phyloP scores from a whole-genome alignment of 2,888 invertebrate species.

The Melinaea marsaeus region DNA sequence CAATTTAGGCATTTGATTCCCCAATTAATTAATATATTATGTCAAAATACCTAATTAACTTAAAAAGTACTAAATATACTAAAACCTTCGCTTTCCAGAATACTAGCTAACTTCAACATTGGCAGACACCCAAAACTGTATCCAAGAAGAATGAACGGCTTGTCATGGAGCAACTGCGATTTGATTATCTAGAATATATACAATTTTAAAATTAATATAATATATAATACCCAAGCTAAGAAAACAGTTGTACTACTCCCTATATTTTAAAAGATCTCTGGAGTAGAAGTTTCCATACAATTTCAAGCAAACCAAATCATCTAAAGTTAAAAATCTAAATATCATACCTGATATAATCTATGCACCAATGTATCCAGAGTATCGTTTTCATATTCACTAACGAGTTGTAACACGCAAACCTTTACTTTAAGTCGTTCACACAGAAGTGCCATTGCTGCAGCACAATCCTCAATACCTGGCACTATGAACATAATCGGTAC shows the following conservation, averaged over 20 bases:
- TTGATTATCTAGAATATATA: conserved; percentile 76
- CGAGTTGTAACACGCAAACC: conserved; percentile 76
- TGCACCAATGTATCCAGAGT: conserved; percentile 72
- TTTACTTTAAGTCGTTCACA: conserved; percentile 71
- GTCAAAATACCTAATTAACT: no score
- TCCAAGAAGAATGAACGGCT: conserved; percentile 86
- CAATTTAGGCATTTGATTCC: no score
- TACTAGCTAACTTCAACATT: conserved; percentile 85
- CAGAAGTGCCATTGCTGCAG: conserved; percentile 70
- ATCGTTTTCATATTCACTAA: conserved; percentile 59
- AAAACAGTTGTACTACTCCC: no score
- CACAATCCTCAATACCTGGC: conserved; percentile 84
- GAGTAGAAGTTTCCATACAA: no score
- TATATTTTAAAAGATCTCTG: not conserved
- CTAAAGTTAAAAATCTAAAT: not conserved
- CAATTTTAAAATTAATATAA: no score
- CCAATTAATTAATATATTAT: no score
- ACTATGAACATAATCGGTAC: conserved; percentile 77
- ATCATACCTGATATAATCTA: conserved; percentile 69
- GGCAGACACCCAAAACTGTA: conserved; percentile 93
- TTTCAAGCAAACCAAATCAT: not conserved
- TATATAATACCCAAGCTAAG: no score
- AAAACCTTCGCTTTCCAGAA: conserved; percentile 81
- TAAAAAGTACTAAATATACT: conserved; percentile 26
- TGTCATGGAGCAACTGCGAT: conserved; percentile 74